Conservation (phyloP, 2,888 invertebrate genomes). For the Dicranocentrus wangi region DNA sequence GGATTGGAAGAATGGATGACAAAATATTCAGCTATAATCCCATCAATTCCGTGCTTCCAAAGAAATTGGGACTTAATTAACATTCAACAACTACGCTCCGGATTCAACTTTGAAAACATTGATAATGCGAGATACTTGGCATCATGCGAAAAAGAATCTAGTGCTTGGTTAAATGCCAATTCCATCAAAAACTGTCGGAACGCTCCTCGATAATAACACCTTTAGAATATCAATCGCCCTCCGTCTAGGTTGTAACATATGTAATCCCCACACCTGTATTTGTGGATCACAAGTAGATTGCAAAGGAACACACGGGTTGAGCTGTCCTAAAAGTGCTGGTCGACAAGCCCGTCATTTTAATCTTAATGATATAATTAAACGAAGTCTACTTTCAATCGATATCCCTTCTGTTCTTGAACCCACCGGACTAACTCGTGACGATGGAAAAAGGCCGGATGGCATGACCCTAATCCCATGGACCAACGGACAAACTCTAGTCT, state of each 20-base stretch:
- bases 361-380: conserved; percentile 21
- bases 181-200: conserved; percentile 37
- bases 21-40: neutral
- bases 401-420: conserved; percentile 31
- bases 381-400: conserved; percentile 10
- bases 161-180: conserved; percentile 32
- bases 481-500: conserved; percentile 31
- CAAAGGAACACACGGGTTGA: conserved; percentile 18
- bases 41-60: neutral
- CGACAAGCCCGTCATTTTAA: conserved; percentile 5
- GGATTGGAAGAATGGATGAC: neutral
- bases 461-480: conserved; percentile 37
- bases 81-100: too few species aligned
- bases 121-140: too few species aligned
- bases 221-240: conserved; percentile 11
- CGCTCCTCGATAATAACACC: conserved; percentile 22
- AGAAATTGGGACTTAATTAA: conserved; percentile 15
- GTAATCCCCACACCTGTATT: conserved; percentile 15
- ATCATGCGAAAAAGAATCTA: conserved; percentile 18
- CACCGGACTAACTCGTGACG: conserved; percentile 13
- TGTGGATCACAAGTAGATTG: conserved; percentile 21
- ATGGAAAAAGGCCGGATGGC: conserved; percentile 44
- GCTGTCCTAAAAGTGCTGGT: conserved; percentile 22
- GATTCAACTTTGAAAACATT: too few species aligned
- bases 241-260: conserved; percentile 12